phyloP scores from a whole-genome alignment of 2,797 vertebrate genomes.

The Acanthurus tractus region DNA sequence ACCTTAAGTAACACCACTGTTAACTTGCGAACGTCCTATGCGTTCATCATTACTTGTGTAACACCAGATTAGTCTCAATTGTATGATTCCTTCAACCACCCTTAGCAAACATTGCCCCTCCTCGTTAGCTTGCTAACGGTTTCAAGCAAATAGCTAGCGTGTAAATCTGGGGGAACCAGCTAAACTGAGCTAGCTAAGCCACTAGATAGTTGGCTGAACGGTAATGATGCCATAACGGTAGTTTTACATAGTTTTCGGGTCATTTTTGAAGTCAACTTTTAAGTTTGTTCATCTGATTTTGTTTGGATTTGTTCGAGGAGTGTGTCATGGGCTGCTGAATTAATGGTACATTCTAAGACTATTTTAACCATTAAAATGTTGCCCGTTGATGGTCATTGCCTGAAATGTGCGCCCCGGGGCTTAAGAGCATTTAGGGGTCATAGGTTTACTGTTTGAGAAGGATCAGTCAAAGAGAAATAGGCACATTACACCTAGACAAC shows the following conservation, averaged over 20 bases:
- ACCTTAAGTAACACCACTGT: neutral
- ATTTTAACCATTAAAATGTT: neutral
- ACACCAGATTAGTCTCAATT: neutral
- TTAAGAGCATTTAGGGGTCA: neutral
- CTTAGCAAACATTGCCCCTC: conserved; percentile 67
- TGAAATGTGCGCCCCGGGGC: too few species aligned
- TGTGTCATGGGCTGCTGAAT: too few species aligned
- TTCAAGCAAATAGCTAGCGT: conserved; percentile 50
- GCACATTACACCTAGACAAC: neutral
- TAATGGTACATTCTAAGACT: neutral
- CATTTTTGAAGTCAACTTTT: too few species aligned
- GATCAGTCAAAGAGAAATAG: neutral
- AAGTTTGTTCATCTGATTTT: too few species aligned
- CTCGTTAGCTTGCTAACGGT: conserved; percentile 69
- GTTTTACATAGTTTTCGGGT: neutral
- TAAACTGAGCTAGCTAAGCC: conserved; percentile 49
- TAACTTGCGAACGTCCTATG: neutral
- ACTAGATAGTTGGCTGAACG: conserved; percentile 10
- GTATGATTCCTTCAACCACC: conserved; percentile 33
- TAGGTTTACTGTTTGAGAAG: neutral
- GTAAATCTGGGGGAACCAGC: conserved; percentile 54
- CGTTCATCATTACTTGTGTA: neutral
- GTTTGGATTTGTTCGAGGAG: too few species aligned
- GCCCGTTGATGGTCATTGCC: too few species aligned
- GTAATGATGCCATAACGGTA: conserved; percentile 26